Evolutionary conservation across 2,113 vertebrate genomes (phyloP).

Genomic region (Passer domesticus): DNA sequence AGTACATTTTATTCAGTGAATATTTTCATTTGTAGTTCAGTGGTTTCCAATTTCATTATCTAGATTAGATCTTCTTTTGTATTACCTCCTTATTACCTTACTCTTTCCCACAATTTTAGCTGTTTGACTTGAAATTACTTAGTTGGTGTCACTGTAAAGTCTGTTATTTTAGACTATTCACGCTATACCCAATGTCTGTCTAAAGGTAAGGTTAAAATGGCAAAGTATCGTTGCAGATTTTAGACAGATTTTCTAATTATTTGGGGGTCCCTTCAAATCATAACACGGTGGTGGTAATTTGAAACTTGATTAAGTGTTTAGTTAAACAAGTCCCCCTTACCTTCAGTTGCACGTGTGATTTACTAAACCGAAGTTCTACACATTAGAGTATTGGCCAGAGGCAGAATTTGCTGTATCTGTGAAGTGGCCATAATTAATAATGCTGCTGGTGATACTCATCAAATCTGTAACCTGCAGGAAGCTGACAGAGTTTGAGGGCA

Average conservation of each 20-base stretch:
- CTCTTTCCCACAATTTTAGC: neutral
- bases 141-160: neutral
- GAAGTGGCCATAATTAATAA: neutral
- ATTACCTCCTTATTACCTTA: neutral
- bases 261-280: neutral
- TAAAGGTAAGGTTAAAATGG: neutral
- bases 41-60: slow-evolving; percentile 29
- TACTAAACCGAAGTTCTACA: neutral
- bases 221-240: neutral
- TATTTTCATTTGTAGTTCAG: neutral
- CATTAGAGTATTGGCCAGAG: neutral
- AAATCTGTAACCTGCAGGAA: neutral
- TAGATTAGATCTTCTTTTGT: neutral
- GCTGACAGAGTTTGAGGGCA: neutral
- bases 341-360: neutral
- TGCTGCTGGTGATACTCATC: neutral
- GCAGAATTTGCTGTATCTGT: neutral
- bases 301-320: neutral
- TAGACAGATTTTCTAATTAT: neutral
- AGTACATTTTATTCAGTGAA: neutral
- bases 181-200: neutral
- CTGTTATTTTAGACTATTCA: neutral
- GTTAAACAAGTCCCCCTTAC: neutral
- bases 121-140: neutral
- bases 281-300: neutral